These are phyloP conservation scores for Dasyornis broadbenti DNA, from an alignment of 2,113 vertebrate species.

Conservation along the genomic window DNA sequence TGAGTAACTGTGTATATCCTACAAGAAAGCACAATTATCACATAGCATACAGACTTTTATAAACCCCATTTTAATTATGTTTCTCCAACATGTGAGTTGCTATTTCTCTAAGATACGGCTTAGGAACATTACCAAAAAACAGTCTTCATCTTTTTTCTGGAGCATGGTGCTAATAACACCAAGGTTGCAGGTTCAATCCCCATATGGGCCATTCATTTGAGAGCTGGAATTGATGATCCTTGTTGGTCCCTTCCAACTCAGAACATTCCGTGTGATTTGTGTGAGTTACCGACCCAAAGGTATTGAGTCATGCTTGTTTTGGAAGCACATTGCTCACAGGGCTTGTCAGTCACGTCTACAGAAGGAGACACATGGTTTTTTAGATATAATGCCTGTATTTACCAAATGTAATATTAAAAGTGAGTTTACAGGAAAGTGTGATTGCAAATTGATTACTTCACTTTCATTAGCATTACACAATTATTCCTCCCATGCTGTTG, in stretches of 20 bases:
- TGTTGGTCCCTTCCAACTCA: neutral
- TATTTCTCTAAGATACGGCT: neutral
- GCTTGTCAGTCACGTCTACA: slow-evolving; percentile 2
- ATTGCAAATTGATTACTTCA: slow-evolving; percentile 23
- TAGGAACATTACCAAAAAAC: neutral
- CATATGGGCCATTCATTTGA: neutral
- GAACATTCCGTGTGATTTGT: neutral
- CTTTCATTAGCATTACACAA: neutral
- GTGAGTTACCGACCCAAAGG: neutral
- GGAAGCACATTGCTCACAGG: neutral
- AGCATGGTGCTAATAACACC: neutral
- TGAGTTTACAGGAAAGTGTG: slow-evolving; percentile 13
- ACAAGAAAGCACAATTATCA: neutral
- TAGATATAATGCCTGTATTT: neutral
- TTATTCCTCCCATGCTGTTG: neutral
- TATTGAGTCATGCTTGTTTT: slow-evolving; percentile 49
- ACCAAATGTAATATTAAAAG: neutral
- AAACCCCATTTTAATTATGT: neutral
- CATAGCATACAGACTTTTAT: neutral
- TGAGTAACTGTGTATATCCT: neutral
- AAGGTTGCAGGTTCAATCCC: neutral
- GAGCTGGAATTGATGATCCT: neutral
- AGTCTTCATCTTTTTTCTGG: neutral
- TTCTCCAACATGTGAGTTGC: neutral
- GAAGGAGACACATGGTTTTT: neutral